Evolutionary conservation across 2,113 vertebrate species (phyloP).

Genomic region (Poeciliopsis retropinna): DNA sequence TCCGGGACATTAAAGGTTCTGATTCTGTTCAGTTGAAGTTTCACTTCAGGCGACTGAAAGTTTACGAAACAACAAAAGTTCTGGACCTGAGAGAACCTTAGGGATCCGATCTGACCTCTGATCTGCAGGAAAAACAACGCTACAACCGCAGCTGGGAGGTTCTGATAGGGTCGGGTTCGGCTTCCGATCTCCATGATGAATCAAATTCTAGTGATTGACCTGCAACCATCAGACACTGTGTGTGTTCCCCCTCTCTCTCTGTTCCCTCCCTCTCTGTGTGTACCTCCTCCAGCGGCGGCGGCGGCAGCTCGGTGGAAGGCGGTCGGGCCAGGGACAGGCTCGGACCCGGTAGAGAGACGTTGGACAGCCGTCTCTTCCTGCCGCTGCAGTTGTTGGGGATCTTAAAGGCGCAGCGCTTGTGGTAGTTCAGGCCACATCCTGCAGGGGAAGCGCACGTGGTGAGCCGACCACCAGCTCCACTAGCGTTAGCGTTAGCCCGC

Average conservation of each 20-base stretch:
- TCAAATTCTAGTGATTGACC: conserved; percentile 26
- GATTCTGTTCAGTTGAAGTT: no score
- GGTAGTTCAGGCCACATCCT: conserved; percentile 84
- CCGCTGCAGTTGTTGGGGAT: conserved; percentile 95
- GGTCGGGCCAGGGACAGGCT: conserved; percentile 32
- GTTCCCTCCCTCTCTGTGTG: no score
- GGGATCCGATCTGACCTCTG: no score
- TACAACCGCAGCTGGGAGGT: not conserved
- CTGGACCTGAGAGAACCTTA: no score
- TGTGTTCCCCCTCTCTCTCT: no score
- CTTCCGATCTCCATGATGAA: no score
- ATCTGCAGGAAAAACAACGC: no score
- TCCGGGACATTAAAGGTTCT: no score
- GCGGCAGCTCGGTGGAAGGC: conserved; percentile 71
- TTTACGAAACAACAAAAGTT: no score
- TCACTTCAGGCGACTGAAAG: no score
- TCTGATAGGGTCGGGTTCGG: no score
- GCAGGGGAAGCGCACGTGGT: conserved; percentile 23
- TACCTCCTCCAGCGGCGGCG: conserved; percentile 86
- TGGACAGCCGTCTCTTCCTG: conserved; percentile 89
- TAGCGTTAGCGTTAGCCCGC: no score
- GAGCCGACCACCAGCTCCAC: not conserved
- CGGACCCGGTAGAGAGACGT: conserved; percentile 76
- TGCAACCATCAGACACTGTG: conserved; percentile 21
- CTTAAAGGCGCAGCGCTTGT: conserved; percentile 87